Percentiles rank a stretch among this genome's conserved stretches.
phyloP scores from a whole-genome alignment of 2,888 invertebrate genomes.

The Drosophila imparisetae region DNA sequence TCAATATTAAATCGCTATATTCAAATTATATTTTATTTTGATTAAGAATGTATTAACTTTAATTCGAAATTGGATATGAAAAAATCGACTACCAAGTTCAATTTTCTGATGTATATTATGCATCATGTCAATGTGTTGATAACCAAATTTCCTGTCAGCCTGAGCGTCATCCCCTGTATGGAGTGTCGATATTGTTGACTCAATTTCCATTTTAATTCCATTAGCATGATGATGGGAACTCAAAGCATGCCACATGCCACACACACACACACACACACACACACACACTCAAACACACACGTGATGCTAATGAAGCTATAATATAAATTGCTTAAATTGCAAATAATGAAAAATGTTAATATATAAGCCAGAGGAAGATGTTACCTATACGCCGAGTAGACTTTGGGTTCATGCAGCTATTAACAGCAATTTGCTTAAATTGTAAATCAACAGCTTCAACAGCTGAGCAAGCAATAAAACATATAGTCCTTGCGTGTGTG shows the following conservation, averaged over 20 bases:
- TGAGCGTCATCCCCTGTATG: slow-evolving; percentile 6
- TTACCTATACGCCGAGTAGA: slow-evolving; percentile 41
- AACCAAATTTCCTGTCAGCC: slow-evolving; percentile 38
- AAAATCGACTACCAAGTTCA: not conserved
- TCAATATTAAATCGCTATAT: slow-evolving; percentile 16
- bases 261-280: not conserved
- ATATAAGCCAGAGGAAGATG: slow-evolving; percentile 43
- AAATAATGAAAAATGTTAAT: slow-evolving; percentile 75
- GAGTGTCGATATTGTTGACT: slow-evolving; percentile 65
- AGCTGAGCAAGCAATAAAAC: slow-evolving; percentile 51
- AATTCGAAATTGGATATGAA: slow-evolving; percentile 25
- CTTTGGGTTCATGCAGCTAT: slow-evolving; percentile 39
- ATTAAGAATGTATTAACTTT: not conserved
- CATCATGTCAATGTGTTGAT: slow-evolving; percentile 37
- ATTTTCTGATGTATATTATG: slow-evolving; percentile 11
- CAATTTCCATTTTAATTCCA: slow-evolving; percentile 75
- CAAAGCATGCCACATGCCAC: slow-evolving; percentile 48
- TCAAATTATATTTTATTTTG: not conserved
- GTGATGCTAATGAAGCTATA: slow-evolving; percentile 73
- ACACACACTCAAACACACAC: slow-evolving; percentile 24
- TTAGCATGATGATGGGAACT: slow-evolving; percentile 68
- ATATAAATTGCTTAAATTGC: slow-evolving; percentile 78
- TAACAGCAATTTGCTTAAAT: slow-evolving; percentile 56
- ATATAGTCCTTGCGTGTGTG: slow-evolving; percentile 14
- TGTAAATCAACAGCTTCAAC: slow-evolving; percentile 58